phyloP scores from a whole-genome alignment of 1,140 invertebrate species.

The Drosophila pruinosa region DNA sequence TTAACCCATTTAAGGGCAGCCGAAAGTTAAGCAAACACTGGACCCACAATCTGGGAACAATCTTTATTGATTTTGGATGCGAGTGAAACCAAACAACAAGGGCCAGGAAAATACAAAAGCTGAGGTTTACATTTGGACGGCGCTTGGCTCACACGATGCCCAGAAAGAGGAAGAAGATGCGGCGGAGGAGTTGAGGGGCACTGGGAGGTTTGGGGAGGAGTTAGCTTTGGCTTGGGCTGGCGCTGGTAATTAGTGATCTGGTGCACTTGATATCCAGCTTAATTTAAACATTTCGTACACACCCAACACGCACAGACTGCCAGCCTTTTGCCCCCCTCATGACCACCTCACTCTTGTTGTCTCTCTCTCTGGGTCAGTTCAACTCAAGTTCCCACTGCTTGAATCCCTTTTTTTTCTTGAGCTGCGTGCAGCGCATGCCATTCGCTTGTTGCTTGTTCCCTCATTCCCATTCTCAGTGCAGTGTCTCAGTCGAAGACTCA shows the following conservation, averaged over 20 bases:
- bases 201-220: not conserved
- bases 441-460: slow-evolving; percentile 59
- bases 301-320: slow-evolving; percentile 48
- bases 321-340: no score
- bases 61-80: slow-evolving; percentile 77
- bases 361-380: not conserved
- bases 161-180: not conserved
- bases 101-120: not conserved
- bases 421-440: slow-evolving; percentile 75
- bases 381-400: not conserved
- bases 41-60: slow-evolving; percentile 57
- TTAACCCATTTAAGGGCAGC: slow-evolving; percentile 69
- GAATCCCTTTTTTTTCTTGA: slow-evolving; percentile 16
- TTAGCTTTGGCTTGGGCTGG: slow-evolving; percentile 46
- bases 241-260: slow-evolving; percentile 81
- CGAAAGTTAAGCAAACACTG: slow-evolving; percentile 45
- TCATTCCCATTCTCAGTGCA: slow-evolving; percentile 22
- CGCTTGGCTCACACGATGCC: slow-evolving; percentile 46
- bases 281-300: slow-evolving; percentile 82
- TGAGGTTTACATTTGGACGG: slow-evolving; percentile 25
- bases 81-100: slow-evolving; percentile 4
- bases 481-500: slow-evolving; percentile 25
- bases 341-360: no score
- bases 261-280: slow-evolving; percentile 80
- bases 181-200: not conserved